phyloP scores from a whole-genome alignment of 2,113 vertebrate species.

The Hystrix brachyura region DNA sequence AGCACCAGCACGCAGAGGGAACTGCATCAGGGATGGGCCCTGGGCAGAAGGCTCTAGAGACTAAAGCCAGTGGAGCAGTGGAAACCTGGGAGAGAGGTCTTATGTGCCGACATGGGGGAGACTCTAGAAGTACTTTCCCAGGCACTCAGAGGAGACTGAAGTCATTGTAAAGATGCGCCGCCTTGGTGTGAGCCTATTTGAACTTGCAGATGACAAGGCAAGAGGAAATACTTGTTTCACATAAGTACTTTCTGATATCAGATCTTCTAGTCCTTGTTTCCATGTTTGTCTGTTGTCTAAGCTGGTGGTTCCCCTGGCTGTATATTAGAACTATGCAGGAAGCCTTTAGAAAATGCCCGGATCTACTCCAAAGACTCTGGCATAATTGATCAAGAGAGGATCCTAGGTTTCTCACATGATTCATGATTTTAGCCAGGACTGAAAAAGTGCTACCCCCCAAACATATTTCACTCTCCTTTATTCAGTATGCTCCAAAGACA shows the following conservation, averaged over 20 bases:
- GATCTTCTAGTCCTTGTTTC: neutral
- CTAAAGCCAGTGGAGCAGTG: neutral
- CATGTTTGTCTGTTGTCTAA: neutral
- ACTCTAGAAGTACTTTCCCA: neutral
- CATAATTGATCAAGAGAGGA: neutral
- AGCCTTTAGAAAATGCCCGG: neutral
- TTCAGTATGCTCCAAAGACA: accelerated
- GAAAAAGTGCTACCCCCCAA: constrained; percentile 1
- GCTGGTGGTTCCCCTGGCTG: neutral
- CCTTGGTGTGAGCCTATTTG: neutral
- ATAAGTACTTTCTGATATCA: neutral
- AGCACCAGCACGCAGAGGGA: neutral
- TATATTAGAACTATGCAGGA: neutral
- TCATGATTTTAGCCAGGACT: neutral
- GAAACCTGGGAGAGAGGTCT: no score
- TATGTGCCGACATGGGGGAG: neutral
- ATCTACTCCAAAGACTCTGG: neutral
- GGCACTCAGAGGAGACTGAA: neutral
- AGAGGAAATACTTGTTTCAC: neutral
- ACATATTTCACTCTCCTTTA: neutral
- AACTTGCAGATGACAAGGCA: neutral
- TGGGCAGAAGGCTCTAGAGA: neutral
- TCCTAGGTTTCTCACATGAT: neutral
- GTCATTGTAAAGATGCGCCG: neutral
- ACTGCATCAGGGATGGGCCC: no score